phyloP scores from a whole-genome alignment of 2,113 vertebrate genomes.

The Hepsetus odoe region DNA sequence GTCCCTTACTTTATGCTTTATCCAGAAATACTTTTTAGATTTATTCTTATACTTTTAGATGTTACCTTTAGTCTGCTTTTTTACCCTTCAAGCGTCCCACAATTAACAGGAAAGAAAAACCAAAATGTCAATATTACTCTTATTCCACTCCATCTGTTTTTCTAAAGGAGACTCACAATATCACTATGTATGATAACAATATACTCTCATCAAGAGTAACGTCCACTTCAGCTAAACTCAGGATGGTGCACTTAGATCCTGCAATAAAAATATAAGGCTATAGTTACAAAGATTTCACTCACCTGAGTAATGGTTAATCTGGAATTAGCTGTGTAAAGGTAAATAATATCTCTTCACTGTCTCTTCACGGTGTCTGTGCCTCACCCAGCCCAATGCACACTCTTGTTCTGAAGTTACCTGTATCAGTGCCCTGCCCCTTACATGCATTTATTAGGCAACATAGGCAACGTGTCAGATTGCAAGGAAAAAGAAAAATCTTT shows the following conservation, averaged over 20 bases:
- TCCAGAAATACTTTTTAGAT: no score
- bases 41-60: no score
- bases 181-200: not conserved
- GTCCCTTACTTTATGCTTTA: no score
- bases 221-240: not conserved
- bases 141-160: not conserved
- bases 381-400: not conserved
- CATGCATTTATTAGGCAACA: slow-evolving; percentile 11
- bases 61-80: not conserved
- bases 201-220: not conserved
- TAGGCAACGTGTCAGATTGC: not conserved
- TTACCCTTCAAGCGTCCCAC: no score
- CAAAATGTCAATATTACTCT: not conserved
- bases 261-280: not conserved
- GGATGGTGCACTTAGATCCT: not conserved
- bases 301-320: slow-evolving; percentile 21
- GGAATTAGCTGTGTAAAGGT: not conserved
- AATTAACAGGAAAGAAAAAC: not conserved
- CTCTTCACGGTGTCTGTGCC: not conserved
- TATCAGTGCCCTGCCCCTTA: slow-evolving; percentile 32
- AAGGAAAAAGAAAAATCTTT: not conserved
- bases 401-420: not conserved
- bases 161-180: not conserved
- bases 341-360: slow-evolving; percentile 1
- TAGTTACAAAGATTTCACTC: slow-evolving; percentile 4